Evolutionary conservation across 2,797 vertebrate genomes (phyloP).

Genomic region (Tamandua tetradactyla): DNA sequence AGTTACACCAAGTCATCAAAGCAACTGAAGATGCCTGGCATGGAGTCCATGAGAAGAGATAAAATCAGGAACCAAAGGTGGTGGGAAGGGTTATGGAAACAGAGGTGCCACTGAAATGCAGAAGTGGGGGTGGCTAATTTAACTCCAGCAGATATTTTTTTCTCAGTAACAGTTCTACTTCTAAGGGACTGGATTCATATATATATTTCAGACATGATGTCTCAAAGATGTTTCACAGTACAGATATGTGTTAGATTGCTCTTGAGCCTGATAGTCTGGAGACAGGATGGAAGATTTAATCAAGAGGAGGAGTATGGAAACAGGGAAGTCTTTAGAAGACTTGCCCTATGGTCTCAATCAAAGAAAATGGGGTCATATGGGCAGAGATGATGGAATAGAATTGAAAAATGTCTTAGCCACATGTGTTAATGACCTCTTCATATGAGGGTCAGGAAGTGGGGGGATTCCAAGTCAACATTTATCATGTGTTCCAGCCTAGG

Average conservation of each 20-base stretch:
- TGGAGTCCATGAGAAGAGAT: background rate
- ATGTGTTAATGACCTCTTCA: background rate
- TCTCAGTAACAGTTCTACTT: background rate
- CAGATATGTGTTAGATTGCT: background rate
- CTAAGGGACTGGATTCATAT: background rate
- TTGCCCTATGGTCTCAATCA: background rate
- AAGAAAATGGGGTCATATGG: background rate
- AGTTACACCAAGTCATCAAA: background rate
- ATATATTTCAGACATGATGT: background rate
- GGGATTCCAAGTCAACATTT: background rate
- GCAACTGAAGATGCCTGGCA: background rate
- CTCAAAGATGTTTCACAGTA: background rate
- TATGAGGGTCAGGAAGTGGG: background rate
- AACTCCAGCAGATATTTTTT: background rate
- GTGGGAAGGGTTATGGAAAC: too few relatives aligned
- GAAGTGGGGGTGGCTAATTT: background rate
- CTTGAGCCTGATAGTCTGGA: background rate
- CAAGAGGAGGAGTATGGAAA: background rate
- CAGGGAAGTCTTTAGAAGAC: background rate
- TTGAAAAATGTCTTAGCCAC: background rate
- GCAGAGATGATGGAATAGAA: background rate
- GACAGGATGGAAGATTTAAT: background rate
- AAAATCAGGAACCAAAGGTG: background rate
- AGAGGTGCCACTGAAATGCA: background rate
- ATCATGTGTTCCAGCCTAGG: too few relatives aligned